Percentiles rank a stretch among this genome's conserved stretches.
Conservation (phyloP, 2,113 vertebrate genomes). For the Arenaria interpres region DNA sequence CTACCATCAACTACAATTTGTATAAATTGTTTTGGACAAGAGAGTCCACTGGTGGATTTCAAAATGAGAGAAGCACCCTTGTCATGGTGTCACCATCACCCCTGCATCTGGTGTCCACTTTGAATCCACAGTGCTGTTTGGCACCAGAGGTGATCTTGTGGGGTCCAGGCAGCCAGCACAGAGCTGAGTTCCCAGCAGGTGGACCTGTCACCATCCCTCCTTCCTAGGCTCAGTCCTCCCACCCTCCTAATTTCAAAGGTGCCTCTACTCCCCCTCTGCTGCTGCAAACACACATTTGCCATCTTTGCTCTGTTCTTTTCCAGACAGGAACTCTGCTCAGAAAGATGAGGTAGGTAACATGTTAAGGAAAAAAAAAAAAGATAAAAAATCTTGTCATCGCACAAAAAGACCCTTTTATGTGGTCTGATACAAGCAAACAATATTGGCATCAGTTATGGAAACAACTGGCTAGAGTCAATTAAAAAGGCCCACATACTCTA, state of each 20-base stretch:
- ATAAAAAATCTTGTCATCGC: neutral
- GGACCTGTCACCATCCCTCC: neutral
- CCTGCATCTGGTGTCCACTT: neutral
- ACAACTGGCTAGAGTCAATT: neutral
- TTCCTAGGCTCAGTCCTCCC: neutral
- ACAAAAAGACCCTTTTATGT: neutral
- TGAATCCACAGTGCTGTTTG: too few species aligned
- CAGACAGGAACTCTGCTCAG: neutral
- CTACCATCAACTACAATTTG: neutral
- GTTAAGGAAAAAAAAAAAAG: neutral
- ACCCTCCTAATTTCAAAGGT: neutral
- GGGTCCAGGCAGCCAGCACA: neutral
- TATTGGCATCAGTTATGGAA: neutral
- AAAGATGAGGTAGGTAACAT: neutral
- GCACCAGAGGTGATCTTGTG: neutral
- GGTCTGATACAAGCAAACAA: neutral
- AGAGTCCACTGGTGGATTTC: neutral
- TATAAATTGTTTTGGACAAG: neutral
- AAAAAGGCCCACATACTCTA: neutral
- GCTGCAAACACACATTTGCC: neutral
- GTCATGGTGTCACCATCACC: neutral
- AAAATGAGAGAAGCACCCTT: neutral
- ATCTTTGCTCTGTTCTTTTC: neutral
- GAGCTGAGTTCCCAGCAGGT: neutral
- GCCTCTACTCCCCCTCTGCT: neutral